These are phyloP conservation scores for Dasypolia templi DNA, from an alignment of 2,888 invertebrate species.

Conservation along the genomic window DNA sequence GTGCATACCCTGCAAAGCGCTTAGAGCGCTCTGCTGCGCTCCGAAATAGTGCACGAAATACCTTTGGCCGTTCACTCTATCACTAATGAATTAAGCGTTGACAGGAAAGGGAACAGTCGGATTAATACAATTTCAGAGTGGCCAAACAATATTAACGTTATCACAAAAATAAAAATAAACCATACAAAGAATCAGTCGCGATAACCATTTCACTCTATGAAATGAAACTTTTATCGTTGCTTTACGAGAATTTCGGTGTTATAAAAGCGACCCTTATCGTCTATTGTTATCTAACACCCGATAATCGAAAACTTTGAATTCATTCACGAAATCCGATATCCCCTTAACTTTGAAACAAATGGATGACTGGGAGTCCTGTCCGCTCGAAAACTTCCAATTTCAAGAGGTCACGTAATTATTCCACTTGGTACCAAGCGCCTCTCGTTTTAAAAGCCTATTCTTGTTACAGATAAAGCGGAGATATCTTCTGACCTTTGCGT, in stretches of 20 bases:
- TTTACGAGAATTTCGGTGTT: constrained; percentile 75
- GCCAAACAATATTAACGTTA: constrained; percentile 47
- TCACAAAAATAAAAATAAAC: constrained; percentile 60
- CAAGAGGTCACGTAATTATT: constrained; percentile 85
- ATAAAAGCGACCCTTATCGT: constrained; percentile 79
- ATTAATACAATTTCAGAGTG: constrained; percentile 34
- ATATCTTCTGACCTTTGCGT: constrained; percentile 87
- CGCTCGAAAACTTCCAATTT: constrained; percentile 76
- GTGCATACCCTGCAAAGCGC: constrained; percentile 46
- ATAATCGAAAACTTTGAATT: constrained; percentile 74
- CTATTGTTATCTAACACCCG: constrained; percentile 75
- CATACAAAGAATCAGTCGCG: constrained; percentile 55
- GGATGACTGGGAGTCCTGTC: constrained; percentile 72
- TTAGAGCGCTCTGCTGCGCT: constrained; percentile 31
- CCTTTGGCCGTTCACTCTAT: constrained; percentile 7
- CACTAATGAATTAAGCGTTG: constrained; percentile 22
- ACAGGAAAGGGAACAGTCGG: constrained; percentile 5
- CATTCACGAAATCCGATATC: constrained; percentile 79
- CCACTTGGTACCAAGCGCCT: constrained; percentile 74
- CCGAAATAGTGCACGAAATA: constrained; percentile 23
- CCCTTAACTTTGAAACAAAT: constrained; percentile 74
- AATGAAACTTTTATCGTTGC: constrained; percentile 73
- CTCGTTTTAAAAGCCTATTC: constrained; percentile 88
- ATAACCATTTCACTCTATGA: constrained; percentile 66
- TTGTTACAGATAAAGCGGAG: constrained; percentile 87